These are phyloP conservation scores for Carassius gibelio DNA, from an alignment of 2,113 vertebrate species.

Conservation along the genomic window DNA sequence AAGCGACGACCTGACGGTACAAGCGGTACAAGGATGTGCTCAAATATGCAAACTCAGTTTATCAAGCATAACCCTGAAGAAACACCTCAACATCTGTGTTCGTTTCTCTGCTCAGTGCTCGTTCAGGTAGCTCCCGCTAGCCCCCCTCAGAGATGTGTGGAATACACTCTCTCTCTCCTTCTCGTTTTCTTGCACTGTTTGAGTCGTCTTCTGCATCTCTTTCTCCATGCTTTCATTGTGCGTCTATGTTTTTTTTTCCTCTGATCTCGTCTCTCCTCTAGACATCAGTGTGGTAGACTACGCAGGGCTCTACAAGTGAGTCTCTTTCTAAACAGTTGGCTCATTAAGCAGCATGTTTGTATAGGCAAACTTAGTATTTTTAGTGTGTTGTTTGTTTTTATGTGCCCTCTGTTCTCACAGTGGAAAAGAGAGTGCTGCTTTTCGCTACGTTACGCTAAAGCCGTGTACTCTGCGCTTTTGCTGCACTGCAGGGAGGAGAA, in stretches of 20 bases:
- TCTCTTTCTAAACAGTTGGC: slow-evolving; percentile 79
- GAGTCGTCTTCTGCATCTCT: slow-evolving; percentile 71
- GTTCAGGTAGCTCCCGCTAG: slow-evolving; percentile 47
- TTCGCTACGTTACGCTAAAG: slow-evolving; percentile 43
- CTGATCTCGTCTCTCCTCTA: slow-evolving; percentile 78
- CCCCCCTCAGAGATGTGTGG: slow-evolving; percentile 77
- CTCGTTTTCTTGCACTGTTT: slow-evolving; percentile 68
- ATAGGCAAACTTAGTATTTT: slow-evolving; percentile 83
- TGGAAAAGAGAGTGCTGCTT: slow-evolving; percentile 48
- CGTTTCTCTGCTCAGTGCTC: slow-evolving; percentile 41
- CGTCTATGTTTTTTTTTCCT: slow-evolving; percentile 68
- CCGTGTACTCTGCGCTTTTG: slow-evolving; percentile 48
- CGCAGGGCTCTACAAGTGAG: slow-evolving; percentile 68
- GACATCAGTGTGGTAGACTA: slow-evolving; percentile 72
- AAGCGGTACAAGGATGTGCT: slow-evolving; percentile 35
- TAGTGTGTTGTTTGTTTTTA: slow-evolving; percentile 82
- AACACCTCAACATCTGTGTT: slow-evolving; percentile 74
- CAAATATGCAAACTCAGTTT: slow-evolving; percentile 43
- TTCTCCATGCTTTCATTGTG: slow-evolving; percentile 70
- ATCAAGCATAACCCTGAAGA: slow-evolving; percentile 47
- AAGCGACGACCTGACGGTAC: slow-evolving; percentile 53
- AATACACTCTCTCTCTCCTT: slow-evolving; percentile 70
- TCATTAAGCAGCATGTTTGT: slow-evolving; percentile 83
- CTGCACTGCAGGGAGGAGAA: slow-evolving; percentile 55
- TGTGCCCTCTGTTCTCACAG: slow-evolving; percentile 72